Percentiles rank a stretch among this genome's conserved stretches.
phyloP scores from a whole-genome alignment of 1,140 invertebrate genomes.

The Lethocerus indicus region DNA sequence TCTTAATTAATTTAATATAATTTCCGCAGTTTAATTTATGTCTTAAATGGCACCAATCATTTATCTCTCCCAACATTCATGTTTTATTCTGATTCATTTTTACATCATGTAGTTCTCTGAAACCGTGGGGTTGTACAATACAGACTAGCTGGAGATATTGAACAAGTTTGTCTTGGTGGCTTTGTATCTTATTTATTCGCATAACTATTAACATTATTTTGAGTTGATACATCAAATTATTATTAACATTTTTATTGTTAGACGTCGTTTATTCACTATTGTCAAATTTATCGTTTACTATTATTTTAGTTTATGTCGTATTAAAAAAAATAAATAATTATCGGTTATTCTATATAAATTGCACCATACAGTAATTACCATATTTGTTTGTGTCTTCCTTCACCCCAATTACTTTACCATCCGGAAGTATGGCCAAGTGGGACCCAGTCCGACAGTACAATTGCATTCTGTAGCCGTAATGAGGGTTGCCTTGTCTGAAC shows the following conservation, averaged over 20 bases:
- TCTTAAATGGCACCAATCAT: no score
- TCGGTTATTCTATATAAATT: neutral
- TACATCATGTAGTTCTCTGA: no score
- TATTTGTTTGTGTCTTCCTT: conserved; percentile 30
- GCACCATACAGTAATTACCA: conserved; percentile 26
- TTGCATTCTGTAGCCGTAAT: conserved; percentile 26
- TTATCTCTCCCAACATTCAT: no score
- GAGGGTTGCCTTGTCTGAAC: conserved; percentile 15
- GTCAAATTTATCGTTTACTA: neutral
- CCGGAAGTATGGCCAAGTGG: conserved; percentile 32
- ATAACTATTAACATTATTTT: no score
- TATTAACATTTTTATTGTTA: neutral
- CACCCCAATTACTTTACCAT: conserved; percentile 33
- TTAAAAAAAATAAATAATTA: neutral
- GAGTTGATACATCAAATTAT: no score
- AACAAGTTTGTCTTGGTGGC: no score
- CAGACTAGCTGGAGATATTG: no score
- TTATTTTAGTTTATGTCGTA: neutral
- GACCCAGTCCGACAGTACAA: conserved; percentile 36
- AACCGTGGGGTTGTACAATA: no score
- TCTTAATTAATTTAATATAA: no score
- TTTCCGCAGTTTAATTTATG: no score
- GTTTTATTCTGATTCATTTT: no score
- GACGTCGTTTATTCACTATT: neutral
- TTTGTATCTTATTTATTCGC: no score